phyloP scores from a whole-genome alignment of 1,140 invertebrate species.

The Charaxes varanes region DNA sequence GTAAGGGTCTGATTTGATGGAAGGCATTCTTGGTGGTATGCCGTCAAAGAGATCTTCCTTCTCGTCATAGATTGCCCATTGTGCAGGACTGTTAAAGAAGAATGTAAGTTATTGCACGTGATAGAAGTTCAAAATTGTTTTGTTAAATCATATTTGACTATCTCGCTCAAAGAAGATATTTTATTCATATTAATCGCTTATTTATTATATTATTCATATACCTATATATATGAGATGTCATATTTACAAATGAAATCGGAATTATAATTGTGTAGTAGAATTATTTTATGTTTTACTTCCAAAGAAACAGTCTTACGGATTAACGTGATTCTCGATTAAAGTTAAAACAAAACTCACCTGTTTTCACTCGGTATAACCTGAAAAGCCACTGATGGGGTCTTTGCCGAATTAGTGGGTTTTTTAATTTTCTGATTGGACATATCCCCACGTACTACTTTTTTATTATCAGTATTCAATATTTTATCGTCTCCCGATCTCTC shows the following conservation, averaged over 20 bases:
- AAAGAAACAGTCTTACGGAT: too few relatives aligned
- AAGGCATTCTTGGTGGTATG: conserved; percentile 44
- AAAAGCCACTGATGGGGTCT: conserved; percentile 66
- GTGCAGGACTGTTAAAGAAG: conserved; percentile 52
- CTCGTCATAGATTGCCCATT: conserved; percentile 62
- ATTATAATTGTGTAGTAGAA: too few relatives aligned
- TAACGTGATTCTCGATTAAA: too few relatives aligned
- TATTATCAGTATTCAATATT: conserved; percentile 21
- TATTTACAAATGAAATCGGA: too few relatives aligned
- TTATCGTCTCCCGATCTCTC: conserved; percentile 49
- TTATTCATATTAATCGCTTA: too few relatives aligned
- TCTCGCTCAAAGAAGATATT: too few relatives aligned
- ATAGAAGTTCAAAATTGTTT: too few relatives aligned
- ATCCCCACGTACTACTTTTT: conserved; percentile 6
- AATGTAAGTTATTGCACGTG: background rate
- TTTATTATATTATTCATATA: too few relatives aligned
- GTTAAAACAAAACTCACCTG: conserved; percentile 50
- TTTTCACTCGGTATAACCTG: conserved; percentile 75
- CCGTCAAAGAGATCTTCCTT: conserved; percentile 42
- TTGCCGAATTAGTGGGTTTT: conserved; percentile 43
- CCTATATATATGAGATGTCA: too few relatives aligned
- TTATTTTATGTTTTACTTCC: too few relatives aligned
- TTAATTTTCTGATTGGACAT: conserved; percentile 22
- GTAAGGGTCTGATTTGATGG: conserved; percentile 52
- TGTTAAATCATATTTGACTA: too few relatives aligned